Evolutionary conservation across 2,888 invertebrate genomes (phyloP), one percentile per base, ranked within the genome.

Genomic region (Teinopalpus imperialis): DNA sequence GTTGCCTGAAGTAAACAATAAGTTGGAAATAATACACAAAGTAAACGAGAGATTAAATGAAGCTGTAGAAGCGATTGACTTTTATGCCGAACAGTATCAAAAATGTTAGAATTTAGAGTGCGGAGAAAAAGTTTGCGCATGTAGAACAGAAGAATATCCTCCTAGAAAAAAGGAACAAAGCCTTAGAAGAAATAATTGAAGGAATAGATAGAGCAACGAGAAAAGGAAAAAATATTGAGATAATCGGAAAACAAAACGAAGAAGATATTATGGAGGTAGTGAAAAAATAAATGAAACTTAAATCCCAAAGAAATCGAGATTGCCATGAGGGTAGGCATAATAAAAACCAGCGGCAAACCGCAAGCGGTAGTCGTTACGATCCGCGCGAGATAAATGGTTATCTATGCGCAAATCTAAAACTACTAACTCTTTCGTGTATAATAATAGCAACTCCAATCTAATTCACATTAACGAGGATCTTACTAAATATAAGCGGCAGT

Each of bases 401-500:
- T 2, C 23, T 23, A 8, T 8, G 23, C 23, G 23, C 23, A 23
- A 23, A 23, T 23, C 23, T 3, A 23, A 23, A 23, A 5, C n/a
- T 8, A 6, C 31, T 0, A 31, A 31, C 16, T 31, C 31, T n/a
- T 5, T 32, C 18, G 8, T 32, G n/a, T 32, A 20, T 10, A 32
- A 20, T 7, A 32, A 32, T 6, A 2, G 18, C 6, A 32, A 32
- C 6, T 16, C 16, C 18, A 32, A 16, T 10, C 40, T 21, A 1
- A 20, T 40, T 5, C 20, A 29, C 13, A 29, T 40, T 6, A 40
- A 40, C n/a, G 31, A 41, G 13, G 21, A 30, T 21, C 31, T 30
- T 2, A 21, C 31, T 12, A 29, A 30, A n/a, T 21, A 31, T 23
- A 13, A 29, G 5, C 29, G 31, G 3, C 40, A 40, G 29, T 21